Conservation (phyloP, 2,113 vertebrate species). For the Electrona antarctica region DNA sequence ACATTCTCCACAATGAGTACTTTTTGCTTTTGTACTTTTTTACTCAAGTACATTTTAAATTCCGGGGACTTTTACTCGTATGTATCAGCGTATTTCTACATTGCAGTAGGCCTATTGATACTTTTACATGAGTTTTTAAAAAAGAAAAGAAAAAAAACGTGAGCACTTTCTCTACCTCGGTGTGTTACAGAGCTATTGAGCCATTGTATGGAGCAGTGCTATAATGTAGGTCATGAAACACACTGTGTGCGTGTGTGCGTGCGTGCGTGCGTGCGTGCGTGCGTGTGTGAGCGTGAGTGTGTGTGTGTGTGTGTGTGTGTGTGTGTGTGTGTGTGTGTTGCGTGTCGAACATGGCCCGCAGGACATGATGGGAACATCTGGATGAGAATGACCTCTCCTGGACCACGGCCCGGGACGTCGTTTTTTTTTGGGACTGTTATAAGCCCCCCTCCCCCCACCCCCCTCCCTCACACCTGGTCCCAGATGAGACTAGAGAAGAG, state of each 20-base stretch:
- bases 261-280: too few relatives aligned
- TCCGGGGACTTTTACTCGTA: too few relatives aligned
- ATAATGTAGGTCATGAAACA: conserved; percentile 16
- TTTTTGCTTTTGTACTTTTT: too few relatives aligned
- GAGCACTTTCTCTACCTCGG: too few relatives aligned
- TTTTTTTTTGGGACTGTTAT: conserved; percentile 23
- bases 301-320: too few relatives aligned
- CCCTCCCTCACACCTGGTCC: conserved; percentile 57
- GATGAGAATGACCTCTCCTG: conserved; percentile 30
- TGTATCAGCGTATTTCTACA: too few relatives aligned
- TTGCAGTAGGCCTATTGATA: too few relatives aligned
- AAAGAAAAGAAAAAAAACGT: neutral
- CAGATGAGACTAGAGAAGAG: conserved; percentile 26
- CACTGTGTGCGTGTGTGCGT: neutral
- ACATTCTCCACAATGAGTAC: too few relatives aligned
- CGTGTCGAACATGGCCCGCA: conserved; percentile 29
- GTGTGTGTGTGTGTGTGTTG: conserved; percentile 30
- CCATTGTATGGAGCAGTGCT: conserved; percentile 16
- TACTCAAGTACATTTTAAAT: too few relatives aligned
- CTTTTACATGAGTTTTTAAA: neutral
- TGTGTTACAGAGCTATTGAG: neutral
- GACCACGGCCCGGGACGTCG: conserved; percentile 29
- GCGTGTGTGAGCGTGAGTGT: neutral
- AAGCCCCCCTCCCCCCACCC: conserved; percentile 3
- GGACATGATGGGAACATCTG: conserved; percentile 63